Percentiles rank a stretch among this genome's conserved stretches.
These are phyloP conservation scores for Drosophila sechellia DNA, from an alignment of 1,140 invertebrate genomes.

Conservation along the genomic window DNA sequence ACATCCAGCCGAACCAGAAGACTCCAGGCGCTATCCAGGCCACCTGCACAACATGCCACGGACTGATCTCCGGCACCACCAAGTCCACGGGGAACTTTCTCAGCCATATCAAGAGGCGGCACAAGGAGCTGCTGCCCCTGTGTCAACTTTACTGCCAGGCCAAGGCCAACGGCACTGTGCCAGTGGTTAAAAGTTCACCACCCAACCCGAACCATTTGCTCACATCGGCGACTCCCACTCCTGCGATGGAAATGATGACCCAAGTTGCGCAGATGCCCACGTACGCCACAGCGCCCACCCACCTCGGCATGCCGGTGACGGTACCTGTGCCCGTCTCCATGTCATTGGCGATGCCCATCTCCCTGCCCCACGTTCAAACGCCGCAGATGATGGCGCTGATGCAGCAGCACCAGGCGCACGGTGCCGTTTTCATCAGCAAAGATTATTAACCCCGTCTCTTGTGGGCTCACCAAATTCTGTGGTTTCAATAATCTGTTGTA, in stretches of 20 bases:
- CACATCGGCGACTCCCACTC: slow-evolving; percentile 22
- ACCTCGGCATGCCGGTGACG: slow-evolving; percentile 51
- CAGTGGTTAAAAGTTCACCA: slow-evolving; percentile 14
- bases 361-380: slow-evolving; percentile 54
- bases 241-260: slow-evolving; percentile 35
- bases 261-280: slow-evolving; percentile 18
- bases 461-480: slow-evolving; percentile 25
- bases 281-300: slow-evolving; percentile 41
- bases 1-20: slow-evolving; percentile 79
- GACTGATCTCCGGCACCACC: slow-evolving; percentile 75
- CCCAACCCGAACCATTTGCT: slow-evolving; percentile 5
- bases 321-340: slow-evolving; percentile 50
- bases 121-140: slow-evolving; percentile 69
- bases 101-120: slow-evolving; percentile 77
- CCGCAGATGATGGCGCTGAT: slow-evolving; percentile 72
- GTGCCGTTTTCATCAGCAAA: slow-evolving; percentile 63
- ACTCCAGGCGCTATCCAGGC: slow-evolving; percentile 77
- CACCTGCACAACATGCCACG: slow-evolving; percentile 77
- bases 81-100: slow-evolving; percentile 81
- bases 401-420: slow-evolving; percentile 64
- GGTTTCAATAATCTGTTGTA: slow-evolving; percentile 12
- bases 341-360: slow-evolving; percentile 60
- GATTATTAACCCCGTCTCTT: slow-evolving; percentile 52
- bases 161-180: slow-evolving; percentile 46
- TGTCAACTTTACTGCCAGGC: slow-evolving; percentile 80